Evolutionary conservation across 2,113 vertebrate species (phyloP).

Genomic region (Cyanoramphus novaezelandiae): DNA sequence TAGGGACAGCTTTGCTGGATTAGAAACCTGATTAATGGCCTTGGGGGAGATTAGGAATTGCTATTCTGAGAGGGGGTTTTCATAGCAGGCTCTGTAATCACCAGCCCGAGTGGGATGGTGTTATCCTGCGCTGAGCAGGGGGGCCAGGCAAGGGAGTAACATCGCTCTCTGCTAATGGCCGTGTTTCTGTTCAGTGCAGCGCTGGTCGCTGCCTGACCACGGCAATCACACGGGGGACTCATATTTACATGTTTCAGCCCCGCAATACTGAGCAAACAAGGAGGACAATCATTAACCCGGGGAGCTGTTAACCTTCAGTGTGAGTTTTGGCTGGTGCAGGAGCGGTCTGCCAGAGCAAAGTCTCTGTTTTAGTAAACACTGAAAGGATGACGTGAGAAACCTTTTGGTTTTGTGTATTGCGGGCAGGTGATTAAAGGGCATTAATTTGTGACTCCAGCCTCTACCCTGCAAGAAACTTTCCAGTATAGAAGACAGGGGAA

Average conservation of each 20-base stretch:
- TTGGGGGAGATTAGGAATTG: background rate
- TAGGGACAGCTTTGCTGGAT: background rate
- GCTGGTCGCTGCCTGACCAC: background rate
- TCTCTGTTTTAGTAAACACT: constrained; percentile 17
- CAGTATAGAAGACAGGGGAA: background rate
- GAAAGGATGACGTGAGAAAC: background rate
- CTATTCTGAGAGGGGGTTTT: constrained; percentile 34
- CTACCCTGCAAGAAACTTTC: background rate
- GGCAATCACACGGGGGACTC: background rate
- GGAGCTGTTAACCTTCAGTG: constrained; percentile 26
- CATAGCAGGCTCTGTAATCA: background rate
- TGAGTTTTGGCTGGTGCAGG: background rate
- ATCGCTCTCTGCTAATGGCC: background rate
- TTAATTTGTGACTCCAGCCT: background rate
- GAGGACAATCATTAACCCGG: constrained; percentile 33
- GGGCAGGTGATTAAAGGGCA: background rate
- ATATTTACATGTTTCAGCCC: background rate
- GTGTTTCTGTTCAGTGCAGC: background rate
- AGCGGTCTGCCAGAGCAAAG: constrained; percentile 13
- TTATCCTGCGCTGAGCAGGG: background rate
- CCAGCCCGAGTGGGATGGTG: accelerated
- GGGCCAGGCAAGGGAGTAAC: background rate
- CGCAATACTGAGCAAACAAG: constrained; percentile 12
- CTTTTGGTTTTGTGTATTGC: background rate
- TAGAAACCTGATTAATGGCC: constrained; percentile 35